Percentiles rank a stretch among this genome's conserved stretches.
Evolutionary conservation across 2,888 invertebrate species (phyloP).

Genomic region (Rhimphoctona megacephalus): DNA sequence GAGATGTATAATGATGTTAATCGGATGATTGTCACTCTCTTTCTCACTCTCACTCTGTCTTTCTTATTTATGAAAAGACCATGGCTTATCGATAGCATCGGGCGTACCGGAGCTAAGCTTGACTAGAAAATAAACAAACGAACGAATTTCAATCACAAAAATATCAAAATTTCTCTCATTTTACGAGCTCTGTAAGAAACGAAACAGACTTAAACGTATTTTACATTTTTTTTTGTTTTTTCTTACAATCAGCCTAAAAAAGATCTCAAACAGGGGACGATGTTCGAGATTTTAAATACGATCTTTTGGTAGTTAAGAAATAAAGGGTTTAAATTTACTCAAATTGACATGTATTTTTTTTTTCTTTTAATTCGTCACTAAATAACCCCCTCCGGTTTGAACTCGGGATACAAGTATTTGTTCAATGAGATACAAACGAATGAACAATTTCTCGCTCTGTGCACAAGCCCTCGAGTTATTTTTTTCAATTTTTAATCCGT

Average conservation of each 20-base stretch:
- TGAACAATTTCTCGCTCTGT: background rate
- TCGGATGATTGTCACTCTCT: constrained; percentile 69
- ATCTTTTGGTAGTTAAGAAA: background rate
- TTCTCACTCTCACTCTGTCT: constrained; percentile 54
- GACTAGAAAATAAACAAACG: constrained; percentile 71
- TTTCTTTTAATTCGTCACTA: background rate
- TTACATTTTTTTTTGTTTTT: constrained; percentile 10
- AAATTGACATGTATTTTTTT: constrained; percentile 3
- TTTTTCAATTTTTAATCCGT: background rate
- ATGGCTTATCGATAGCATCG: constrained; percentile 66
- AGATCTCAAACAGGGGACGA: background rate
- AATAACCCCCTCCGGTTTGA: background rate
- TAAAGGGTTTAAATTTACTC: background rate
- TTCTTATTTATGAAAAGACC: constrained; percentile 56
- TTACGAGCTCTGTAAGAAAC: background rate
- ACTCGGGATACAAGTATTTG: background rate
- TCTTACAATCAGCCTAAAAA: background rate
- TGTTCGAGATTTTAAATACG: background rate
- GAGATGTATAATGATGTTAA: constrained; percentile 59
- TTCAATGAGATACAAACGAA: background rate
- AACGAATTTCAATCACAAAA: constrained; percentile 55
- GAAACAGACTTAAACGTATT: background rate
- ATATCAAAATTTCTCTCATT: constrained; percentile 22
- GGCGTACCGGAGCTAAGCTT: constrained; percentile 69
- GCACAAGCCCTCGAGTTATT: background rate